phyloP scores from a whole-genome alignment of 2,797 vertebrate species.

The Rhinophrynus dorsalis region DNA sequence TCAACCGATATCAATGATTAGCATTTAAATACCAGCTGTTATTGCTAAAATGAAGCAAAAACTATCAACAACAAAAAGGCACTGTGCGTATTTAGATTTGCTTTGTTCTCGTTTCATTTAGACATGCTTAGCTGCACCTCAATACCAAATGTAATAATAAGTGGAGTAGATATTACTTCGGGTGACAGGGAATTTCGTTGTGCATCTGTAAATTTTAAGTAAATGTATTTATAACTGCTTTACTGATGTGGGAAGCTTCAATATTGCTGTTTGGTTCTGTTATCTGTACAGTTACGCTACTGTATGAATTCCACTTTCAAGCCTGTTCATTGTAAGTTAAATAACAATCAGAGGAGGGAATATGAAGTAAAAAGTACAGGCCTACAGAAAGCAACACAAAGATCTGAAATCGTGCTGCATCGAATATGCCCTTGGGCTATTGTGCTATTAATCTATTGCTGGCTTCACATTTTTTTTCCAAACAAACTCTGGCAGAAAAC shows the following conservation, averaged over 20 bases:
- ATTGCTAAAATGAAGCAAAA: constrained; percentile 61
- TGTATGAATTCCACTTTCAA: background rate
- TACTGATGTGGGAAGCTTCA: background rate
- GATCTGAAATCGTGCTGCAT: background rate
- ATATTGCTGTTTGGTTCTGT: background rate
- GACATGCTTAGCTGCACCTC: background rate
- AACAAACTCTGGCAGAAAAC: constrained; percentile 14
- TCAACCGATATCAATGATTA: constrained; percentile 60
- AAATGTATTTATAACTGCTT: background rate
- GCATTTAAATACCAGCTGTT: constrained; percentile 65
- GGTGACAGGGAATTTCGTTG: background rate
- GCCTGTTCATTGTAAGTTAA: background rate
- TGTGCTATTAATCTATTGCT: constrained; percentile 24
- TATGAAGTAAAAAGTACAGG: background rate
- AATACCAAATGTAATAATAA: background rate
- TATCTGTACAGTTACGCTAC: background rate
- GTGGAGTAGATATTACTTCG: background rate
- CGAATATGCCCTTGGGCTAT: constrained; percentile 19
- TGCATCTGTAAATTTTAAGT: background rate
- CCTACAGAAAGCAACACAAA: background rate
- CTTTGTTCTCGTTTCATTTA: constrained; percentile 53
- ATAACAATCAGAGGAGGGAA: background rate
- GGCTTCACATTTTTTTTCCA: constrained; percentile 10
- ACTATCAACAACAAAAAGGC: constrained; percentile 60
- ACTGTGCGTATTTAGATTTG: constrained; percentile 58